phyloP scores from a whole-genome alignment of 2,888 invertebrate species.

The Hypolimnas misippus region DNA sequence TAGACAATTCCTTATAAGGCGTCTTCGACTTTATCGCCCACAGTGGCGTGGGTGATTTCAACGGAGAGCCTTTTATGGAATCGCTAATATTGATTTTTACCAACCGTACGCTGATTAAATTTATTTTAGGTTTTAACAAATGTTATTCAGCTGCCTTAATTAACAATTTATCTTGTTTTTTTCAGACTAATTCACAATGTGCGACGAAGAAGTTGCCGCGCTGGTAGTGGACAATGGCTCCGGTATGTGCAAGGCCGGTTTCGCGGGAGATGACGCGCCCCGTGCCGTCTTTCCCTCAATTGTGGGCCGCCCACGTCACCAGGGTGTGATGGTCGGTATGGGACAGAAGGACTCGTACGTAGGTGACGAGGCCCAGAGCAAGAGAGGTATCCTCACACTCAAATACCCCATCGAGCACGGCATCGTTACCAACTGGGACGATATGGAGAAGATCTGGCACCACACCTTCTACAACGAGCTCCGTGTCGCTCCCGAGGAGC shows the following conservation, averaged over 20 bases:
- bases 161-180: constrained; percentile 36
- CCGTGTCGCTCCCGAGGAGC: constrained; percentile 96
- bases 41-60: constrained; percentile 40
- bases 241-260: constrained; percentile 99
- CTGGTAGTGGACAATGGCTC: constrained; percentile 98
- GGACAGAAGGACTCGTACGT: constrained; percentile 98
- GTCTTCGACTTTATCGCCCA: constrained; percentile 64
- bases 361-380: constrained; percentile 98
- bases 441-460: constrained; percentile 97
- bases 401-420: constrained; percentile 97
- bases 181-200: constrained; percentile 77
- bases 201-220: constrained; percentile 91
- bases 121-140: constrained; percentile 9
- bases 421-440: constrained; percentile 96
- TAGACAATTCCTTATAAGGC: constrained; percentile 74
- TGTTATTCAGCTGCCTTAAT: constrained; percentile 11
- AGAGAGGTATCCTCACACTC: constrained; percentile 97
- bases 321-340: constrained; percentile 98
- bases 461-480: constrained; percentile 97
- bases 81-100: constrained; percentile 25
- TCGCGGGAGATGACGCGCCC: constrained; percentile 97
- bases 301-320: constrained; percentile 96
- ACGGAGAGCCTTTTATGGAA: constrained; percentile 35
- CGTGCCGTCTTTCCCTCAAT: constrained; percentile 98
- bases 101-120: neutral